Percentiles rank a stretch among this genome's conserved stretches.
phyloP scores from a whole-genome alignment of 2,888 invertebrate species.

The Sturmia bella region DNA sequence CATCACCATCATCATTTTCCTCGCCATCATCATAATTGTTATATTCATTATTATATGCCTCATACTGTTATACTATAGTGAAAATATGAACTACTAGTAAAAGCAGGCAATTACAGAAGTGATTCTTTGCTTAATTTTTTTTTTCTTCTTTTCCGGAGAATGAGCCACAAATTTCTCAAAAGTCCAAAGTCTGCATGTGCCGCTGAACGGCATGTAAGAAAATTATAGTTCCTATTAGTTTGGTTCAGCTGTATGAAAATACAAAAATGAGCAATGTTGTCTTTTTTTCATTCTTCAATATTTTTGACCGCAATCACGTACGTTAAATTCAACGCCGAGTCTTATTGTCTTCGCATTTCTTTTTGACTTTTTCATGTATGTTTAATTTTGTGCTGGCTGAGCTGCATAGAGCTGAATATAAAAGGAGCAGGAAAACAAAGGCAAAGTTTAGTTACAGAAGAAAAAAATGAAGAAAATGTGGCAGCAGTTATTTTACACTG shows the following conservation, averaged over 20 bases:
- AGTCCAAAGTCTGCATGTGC: constrained; percentile 5
- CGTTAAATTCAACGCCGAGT: constrained; percentile 57
- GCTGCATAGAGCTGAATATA: constrained; percentile 3
- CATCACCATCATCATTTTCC: constrained; percentile 18
- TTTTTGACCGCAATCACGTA: constrained; percentile 69
- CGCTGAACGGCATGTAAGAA: neutral
- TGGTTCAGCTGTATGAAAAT: constrained; percentile 23
- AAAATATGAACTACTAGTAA: constrained; percentile 61
- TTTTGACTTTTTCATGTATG: constrained; percentile 32
- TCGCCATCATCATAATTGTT: constrained; percentile 11
- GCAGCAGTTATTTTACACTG: constrained; percentile 50
- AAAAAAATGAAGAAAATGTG: constrained; percentile 29
- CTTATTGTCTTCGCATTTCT: constrained; percentile 51
- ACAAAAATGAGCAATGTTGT: neutral
- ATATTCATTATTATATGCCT: constrained; percentile 34
- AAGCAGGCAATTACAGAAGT: constrained; percentile 62
- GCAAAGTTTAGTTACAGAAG: constrained; percentile 60
- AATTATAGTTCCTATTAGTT: constrained; percentile 37
- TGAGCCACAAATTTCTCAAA: constrained; percentile 34
- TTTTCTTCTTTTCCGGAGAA: neutral
- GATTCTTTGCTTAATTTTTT: constrained; percentile 26
- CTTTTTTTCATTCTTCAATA: neutral
- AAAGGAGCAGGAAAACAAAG: constrained; percentile 47
- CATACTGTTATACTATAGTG: constrained; percentile 30
- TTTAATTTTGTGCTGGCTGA: constrained; percentile 25